phyloP scores from a whole-genome alignment of 1,140 invertebrate genomes.

The Metopolophium dirhodum region DNA sequence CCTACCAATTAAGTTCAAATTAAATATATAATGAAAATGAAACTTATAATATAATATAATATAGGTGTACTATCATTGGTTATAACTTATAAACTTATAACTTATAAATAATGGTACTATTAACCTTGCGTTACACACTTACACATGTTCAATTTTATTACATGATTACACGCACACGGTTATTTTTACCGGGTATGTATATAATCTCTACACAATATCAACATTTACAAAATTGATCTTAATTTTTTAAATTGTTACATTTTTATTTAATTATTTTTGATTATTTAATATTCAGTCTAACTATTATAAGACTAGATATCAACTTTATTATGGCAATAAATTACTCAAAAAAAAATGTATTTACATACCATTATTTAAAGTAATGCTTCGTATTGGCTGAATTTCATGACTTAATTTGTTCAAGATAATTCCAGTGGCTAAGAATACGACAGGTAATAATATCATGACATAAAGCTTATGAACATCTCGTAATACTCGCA shows the following conservation, averaged over 20 bases:
- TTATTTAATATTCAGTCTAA: neutral
- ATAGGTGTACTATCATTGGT: too few species aligned
- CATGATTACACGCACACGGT: neutral
- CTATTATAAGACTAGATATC: neutral
- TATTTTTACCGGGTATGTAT: neutral
- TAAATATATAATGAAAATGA: neutral
- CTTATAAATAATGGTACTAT: neutral
- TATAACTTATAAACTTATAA: neutral
- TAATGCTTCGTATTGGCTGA: slow-evolving; percentile 67
- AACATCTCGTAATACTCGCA: slow-evolving; percentile 65
- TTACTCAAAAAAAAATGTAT: neutral
- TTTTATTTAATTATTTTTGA: neutral
- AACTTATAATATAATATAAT: neutral
- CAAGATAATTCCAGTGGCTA: slow-evolving; percentile 73
- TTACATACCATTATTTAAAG: slow-evolving; percentile 65
- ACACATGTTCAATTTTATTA: neutral
- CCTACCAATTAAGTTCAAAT: neutral
- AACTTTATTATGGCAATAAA: neutral
- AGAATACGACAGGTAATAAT: slow-evolving; percentile 68
- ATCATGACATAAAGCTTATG: slow-evolving; percentile 67
- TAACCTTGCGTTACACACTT: neutral
- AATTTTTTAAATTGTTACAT: neutral
- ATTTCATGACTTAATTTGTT: slow-evolving; percentile 70
- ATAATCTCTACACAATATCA: neutral
- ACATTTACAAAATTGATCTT: neutral